Base-by-base conservation (phyloP, 2,113 vertebrate genomes). In the Odocoileus hemionus region DNA sequence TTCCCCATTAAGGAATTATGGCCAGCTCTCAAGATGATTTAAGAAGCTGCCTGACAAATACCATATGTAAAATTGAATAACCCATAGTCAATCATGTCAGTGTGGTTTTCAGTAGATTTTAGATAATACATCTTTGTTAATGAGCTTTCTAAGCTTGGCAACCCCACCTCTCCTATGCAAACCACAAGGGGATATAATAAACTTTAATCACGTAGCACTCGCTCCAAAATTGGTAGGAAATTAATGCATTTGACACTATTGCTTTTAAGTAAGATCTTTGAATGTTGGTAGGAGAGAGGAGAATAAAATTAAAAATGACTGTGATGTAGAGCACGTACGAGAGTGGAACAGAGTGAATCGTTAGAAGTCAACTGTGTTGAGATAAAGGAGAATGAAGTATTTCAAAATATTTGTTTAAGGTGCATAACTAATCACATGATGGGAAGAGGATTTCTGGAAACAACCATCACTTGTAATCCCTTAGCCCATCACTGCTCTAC, bases 101-200 rank as follows among this genome's bases (percentile, higher is more conserved):
- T 30, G 60, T 47, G 86, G 91, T 97, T 98, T 98, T 60, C 91
- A 97, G 26, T 50, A 93, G 93, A 79, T 84, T 88, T 96, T 86
- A 97, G 96, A 94, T 95, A 82, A 88, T 90, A n/a, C 80, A 26
- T 85, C 61, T 94, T 97, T 97, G 79, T 93, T 97, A 96, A 98
- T 89, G 89, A 98, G n/a, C 58, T 96, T 93, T 36, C 94, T 93
- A 45, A 87, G 25, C 94, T 96, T 95, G 52, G 61, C 55, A 95
- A 86, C 52, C 52, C 89, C 43, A 89, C 88, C 55, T 94, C 61
- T 86, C 25, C 70, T 86, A 36, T 33, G n/a, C 36, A 95, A 89
- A 52, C 82, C 93, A 64, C 16, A 70, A 88, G 50, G n/a, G 45
- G 67, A 64, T 82, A 57, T 94, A 82, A 92, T 76, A 79, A 84